Base-by-base conservation (phyloP, 2,797 vertebrate species). In the Xerus rutilus region DNA sequence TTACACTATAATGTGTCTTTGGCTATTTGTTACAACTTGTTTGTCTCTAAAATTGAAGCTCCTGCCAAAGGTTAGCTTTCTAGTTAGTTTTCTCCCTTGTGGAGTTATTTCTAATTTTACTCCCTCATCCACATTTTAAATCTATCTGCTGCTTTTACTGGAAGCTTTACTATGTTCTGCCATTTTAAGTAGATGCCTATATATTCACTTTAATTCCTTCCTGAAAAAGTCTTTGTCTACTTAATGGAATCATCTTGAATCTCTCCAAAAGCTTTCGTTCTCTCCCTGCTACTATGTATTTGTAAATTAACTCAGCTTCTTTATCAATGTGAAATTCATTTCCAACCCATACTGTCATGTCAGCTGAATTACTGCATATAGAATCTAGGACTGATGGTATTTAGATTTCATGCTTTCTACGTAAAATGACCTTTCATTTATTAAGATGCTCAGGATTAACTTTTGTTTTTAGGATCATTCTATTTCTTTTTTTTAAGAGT, bases 221-320 rank as follows among this genome's bases (percentile, higher is more conserved):
- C 62, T 70, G 52, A 45, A 82, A 94, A 81, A 2, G 1, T 28
- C 59, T 90, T 93, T 65, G 15, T 77, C 52, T 82, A 28, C 23
- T 86, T 77, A 76, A 95, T 23, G 18, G 5, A 93, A 82, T 90
- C 30, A 90, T 65, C 11, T 14, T 81, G 69, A 86, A 15, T 0
- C 12, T 82, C 76, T 70, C 45, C 81, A 77, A 49, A 20, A 57
- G 14, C 12, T 54, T 94, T 74, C 57, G 11, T 77, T 35, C 8
- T 18, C 59, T 21, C 1, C 3, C 23, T 89, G 18, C 35, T 81
- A 47, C 35, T 82, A 57, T 11, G 64, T 52, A 45, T 70, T 86
- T 93, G 45, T 54, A 82, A 95, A 72, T 70, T 90, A 86, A 82
- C 47, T 76, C 54, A 79, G 69, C 67, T 64, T 70, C 18, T 85